phyloP scores from a whole-genome alignment of 2,888 invertebrate genomes.

The Drosophila histrio region DNA sequence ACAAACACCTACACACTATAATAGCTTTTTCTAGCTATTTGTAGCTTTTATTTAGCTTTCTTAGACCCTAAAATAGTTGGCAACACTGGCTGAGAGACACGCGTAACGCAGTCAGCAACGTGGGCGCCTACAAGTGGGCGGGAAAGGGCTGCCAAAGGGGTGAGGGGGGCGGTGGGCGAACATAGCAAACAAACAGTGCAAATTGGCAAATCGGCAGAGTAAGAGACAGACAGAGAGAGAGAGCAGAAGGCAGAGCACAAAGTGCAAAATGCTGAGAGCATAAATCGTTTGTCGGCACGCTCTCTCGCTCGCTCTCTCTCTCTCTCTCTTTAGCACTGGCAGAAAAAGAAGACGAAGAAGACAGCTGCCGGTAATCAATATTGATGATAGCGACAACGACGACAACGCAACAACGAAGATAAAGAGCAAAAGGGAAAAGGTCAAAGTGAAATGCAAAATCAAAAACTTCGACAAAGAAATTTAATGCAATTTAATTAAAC shows the following conservation, averaged over 20 bases:
- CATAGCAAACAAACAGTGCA: constrained; percentile 61
- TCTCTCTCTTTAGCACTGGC: constrained; percentile 31
- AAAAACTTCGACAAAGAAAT: constrained; percentile 41
- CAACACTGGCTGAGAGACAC: too few relatives aligned
- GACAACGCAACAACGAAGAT: constrained; percentile 51
- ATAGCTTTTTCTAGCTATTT: too few relatives aligned
- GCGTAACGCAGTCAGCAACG: constrained; percentile 53
- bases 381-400: constrained; percentile 65
- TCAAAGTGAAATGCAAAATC: constrained; percentile 62
- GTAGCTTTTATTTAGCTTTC: too few relatives aligned
- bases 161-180: too few relatives aligned
- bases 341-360: constrained; percentile 55
- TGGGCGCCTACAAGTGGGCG: constrained; percentile 78
- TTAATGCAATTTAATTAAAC: constrained; percentile 59
- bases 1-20: too few relatives aligned
- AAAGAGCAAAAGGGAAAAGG: constrained; percentile 65
- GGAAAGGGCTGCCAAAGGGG: constrained; percentile 48
- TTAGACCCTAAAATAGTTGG: too few relatives aligned
- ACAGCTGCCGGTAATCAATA: constrained; percentile 80
- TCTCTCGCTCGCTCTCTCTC: constrained; percentile 13
- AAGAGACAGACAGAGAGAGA: constrained; percentile 8
- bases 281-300: constrained; percentile 28
- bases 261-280: constrained; percentile 21
- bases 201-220: constrained; percentile 56
- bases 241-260: constrained; percentile 26